Evolutionary conservation across 1,140 invertebrate genomes (phyloP), one percentile per base, ranked within the genome.

Genomic region (Magallana angulata): DNA sequence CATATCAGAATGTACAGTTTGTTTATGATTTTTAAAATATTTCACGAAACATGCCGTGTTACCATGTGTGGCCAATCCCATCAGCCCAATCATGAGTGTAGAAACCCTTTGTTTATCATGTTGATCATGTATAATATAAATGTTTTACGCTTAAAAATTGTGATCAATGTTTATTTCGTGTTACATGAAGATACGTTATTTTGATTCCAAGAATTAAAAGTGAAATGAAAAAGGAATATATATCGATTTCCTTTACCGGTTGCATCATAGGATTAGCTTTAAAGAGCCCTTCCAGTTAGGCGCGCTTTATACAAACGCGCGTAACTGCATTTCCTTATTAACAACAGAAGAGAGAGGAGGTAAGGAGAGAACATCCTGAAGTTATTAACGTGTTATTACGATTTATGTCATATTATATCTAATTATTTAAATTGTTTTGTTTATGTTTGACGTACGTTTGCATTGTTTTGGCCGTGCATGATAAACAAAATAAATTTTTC

Each of bases 191-290:
- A n/a, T 68, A 9, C 7, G n/a, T 30, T 11, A 24, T 71, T 18
- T n/a, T n/a, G n/a, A n/a, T 24, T 71, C 36, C 8, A 7, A n/a
- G 8, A 68, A 68, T 76, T 30, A 30, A 12, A 30, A 76, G 24
- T 36, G 24, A 48, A 12, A 8, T 30, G 7, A 12, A 76, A 30
- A 24, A 36, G 12, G 3, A 12, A 24, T 24, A 24, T 24, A 5
- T 12, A 7, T n/a, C 62, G 12, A 64, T 68, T n/a, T 18, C 8
- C 8, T 30, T 36, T 4, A 30, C 12, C 36, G 68, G 24, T 76
- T 76, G 68, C 68, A 76, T 76, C 68, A 76, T 76, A 36, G 68
- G 36, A 30, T 36, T 30, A 76, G n/a, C n/a, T n/a, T n/a, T n/a
- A n/a, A n/a, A n/a, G n/a, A n/a, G n/a, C n/a, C n/a, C n/a, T n/a